Percentiles rank a stretch among this genome's conserved stretches.
Conservation (phyloP, 2,113 vertebrate genomes). For the Grammomys dolichurus region DNA sequence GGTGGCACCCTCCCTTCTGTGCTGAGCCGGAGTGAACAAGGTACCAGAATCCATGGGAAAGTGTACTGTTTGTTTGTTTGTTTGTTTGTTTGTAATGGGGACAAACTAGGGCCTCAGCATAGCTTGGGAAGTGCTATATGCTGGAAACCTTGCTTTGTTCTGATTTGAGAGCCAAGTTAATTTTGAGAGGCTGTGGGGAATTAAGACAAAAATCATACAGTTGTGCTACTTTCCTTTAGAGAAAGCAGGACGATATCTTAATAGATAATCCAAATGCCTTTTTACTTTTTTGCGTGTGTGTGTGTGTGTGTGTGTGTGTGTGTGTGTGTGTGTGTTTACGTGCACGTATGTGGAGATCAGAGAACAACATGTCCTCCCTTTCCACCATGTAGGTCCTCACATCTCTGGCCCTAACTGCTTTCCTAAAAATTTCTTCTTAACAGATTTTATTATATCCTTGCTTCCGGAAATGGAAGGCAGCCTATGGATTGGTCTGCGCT, state of each 20-base stretch:
- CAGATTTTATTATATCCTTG: constrained; percentile 96
- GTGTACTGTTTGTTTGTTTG: not conserved
- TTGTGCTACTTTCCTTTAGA: constrained; percentile 20
- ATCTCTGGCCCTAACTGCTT: not conserved
- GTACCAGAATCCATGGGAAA: constrained; percentile 82
- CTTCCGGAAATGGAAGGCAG: constrained; percentile 84
- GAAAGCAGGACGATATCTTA: constrained; percentile 5
- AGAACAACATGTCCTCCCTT: not conserved
- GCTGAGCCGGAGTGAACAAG: constrained; percentile 94
- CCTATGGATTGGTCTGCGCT: constrained; percentile 94
- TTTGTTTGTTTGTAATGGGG: not conserved
- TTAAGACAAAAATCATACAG: constrained; percentile 16
- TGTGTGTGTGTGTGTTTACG: not conserved
- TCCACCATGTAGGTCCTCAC: not conserved
- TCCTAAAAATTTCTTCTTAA: constrained; percentile 66
- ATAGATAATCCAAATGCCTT: constrained; percentile 3
- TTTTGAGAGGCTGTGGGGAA: not conserved
- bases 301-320: not conserved
- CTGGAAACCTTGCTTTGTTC: constrained; percentile 38
- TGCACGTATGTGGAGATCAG: not conserved
- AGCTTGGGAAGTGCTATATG: too few relatives aligned
- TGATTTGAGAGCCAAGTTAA: not conserved
- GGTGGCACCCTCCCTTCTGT: constrained; percentile 92
- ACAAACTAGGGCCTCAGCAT: too few relatives aligned
- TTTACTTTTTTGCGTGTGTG: not conserved